These are phyloP conservation scores for Corapipo altera DNA, from an alignment of 2,113 vertebrate species.

Conservation along the genomic window DNA sequence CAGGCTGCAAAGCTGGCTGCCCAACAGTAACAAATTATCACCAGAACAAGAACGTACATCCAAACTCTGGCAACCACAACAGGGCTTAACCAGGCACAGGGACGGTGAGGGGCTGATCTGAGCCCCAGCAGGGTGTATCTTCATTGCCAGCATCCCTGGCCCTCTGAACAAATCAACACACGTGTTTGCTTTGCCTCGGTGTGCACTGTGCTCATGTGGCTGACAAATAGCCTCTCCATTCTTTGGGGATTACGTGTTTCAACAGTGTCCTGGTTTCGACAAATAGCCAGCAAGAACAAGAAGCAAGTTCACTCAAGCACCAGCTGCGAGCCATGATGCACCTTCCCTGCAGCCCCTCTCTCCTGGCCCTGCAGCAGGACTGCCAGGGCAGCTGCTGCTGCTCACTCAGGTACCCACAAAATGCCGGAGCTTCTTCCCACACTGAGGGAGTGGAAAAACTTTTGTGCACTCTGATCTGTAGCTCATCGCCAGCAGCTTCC, in stretches of 20 bases:
- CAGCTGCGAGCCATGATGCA: not conserved
- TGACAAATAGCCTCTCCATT: conserved; percentile 41
- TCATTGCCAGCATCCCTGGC: not conserved
- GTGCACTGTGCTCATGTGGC: not conserved
- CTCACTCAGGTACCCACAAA: not conserved
- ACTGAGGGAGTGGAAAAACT: not conserved
- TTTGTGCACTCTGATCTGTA: not conserved
- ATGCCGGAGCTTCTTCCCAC: not conserved
- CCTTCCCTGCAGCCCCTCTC: not conserved
- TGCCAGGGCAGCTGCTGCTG: not conserved
- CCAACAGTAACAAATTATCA: not conserved
- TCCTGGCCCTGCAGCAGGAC: not conserved
- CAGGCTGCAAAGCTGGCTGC: not conserved
- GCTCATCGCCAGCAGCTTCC: not conserved
- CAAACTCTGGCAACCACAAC: not conserved
- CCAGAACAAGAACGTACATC: not conserved
- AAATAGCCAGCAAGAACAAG: not conserved
- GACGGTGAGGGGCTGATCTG: not conserved
- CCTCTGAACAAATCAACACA: not conserved
- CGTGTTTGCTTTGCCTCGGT: not conserved
- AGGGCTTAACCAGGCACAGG: not conserved
- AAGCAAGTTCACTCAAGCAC: not conserved
- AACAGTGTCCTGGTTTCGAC: not conserved
- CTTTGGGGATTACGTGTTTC: conserved; percentile 32
- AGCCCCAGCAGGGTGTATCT: not conserved